Conservation (phyloP, 2,888 invertebrate species). For the Incurvaria masculella region DNA sequence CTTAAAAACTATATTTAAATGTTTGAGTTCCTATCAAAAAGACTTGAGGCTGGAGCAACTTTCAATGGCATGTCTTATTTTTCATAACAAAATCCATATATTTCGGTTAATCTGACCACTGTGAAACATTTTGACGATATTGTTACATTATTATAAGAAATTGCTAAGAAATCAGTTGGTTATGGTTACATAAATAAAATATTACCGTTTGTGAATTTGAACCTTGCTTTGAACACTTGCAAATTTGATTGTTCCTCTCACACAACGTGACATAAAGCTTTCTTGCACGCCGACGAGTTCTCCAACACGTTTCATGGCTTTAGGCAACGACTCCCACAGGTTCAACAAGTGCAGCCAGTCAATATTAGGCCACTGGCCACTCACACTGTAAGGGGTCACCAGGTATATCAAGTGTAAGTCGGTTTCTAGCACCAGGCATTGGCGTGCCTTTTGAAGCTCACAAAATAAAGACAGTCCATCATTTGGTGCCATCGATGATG, state of each 20-base stretch:
- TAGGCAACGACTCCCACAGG: slow-evolving; percentile 77
- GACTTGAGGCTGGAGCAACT: too few species aligned
- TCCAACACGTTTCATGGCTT: slow-evolving; percentile 82
- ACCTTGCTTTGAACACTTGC: slow-evolving; percentile 53
- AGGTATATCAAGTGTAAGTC: slow-evolving; percentile 94
- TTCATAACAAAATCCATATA: too few species aligned
- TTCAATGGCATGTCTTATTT: too few species aligned
- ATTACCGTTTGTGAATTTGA: slow-evolving; percentile 63
- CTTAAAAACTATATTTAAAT: too few species aligned
- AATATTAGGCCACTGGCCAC: slow-evolving; percentile 72
- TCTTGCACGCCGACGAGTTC: slow-evolving; percentile 87
- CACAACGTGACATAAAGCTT: slow-evolving; percentile 74
- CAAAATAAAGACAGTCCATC: slow-evolving; percentile 87
- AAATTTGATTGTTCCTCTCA: slow-evolving; percentile 62
- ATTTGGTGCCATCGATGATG: slow-evolving; percentile 92
- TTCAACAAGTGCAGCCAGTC: slow-evolving; percentile 81
- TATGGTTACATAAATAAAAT: slow-evolving; percentile 10
- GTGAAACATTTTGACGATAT: too few species aligned
- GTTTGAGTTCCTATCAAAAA: too few species aligned
- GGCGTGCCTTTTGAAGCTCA: slow-evolving; percentile 86
- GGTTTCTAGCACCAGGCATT: slow-evolving; percentile 88
- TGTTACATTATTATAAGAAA: too few species aligned
- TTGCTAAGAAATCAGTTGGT: too few species aligned
- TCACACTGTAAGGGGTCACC: slow-evolving; percentile 90
- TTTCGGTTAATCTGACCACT: too few species aligned